Percentiles rank a stretch among this genome's conserved stretches.
Evolutionary conservation across 2,113 vertebrate species (phyloP).

Genomic region (Neotoma lepida): DNA sequence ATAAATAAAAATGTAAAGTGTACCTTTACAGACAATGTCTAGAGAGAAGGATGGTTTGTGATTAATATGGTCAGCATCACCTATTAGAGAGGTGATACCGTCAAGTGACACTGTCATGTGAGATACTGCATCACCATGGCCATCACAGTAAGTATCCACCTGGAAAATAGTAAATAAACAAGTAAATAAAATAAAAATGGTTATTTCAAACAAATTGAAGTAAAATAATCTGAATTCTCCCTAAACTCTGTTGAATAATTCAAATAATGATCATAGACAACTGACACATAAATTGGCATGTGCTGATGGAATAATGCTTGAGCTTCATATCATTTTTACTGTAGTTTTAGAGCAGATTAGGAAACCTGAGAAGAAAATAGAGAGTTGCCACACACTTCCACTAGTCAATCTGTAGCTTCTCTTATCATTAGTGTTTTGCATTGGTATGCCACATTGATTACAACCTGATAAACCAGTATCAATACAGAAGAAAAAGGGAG

Average conservation of each 20-base stretch:
- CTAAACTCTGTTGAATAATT: neutral
- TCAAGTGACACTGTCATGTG: constrained; percentile 86
- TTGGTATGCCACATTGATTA: neutral
- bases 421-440: neutral
- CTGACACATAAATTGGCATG: neutral
- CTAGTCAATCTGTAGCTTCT: neutral
- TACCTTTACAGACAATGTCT: constrained; percentile 89
- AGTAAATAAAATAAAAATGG: neutral
- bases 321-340: neutral
- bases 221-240: neutral
- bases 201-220: neutral
- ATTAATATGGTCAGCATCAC: constrained; percentile 87
- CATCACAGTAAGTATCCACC: constrained; percentile 85
- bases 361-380: neutral
- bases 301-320: neutral
- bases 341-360: neutral
- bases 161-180: constrained; percentile 70
- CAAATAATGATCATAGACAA: neutral
- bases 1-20: neutral
- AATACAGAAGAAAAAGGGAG: neutral
- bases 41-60: constrained; percentile 88
- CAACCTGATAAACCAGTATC: neutral
- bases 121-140: constrained; percentile 81
- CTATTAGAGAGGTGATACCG: constrained; percentile 85
- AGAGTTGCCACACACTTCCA: neutral